phyloP scores from a whole-genome alignment of 2,797 vertebrate genomes.

The Hylomyscus alleni region DNA sequence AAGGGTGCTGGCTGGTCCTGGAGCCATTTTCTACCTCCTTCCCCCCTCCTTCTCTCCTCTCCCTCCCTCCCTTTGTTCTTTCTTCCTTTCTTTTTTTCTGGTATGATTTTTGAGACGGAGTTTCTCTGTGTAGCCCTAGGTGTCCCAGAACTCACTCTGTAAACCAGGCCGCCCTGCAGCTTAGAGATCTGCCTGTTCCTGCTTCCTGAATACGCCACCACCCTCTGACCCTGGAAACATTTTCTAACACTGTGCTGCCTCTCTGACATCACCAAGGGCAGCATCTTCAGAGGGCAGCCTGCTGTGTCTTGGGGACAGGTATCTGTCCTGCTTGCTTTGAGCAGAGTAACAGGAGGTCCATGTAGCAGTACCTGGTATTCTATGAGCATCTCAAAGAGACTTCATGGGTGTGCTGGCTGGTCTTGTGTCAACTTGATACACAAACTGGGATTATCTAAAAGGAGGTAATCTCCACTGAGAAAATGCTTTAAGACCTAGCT shows the following conservation, averaged over 20 bases:
- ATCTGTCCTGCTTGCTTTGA: not conserved
- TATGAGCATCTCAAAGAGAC: not conserved
- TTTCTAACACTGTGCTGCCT: not conserved
- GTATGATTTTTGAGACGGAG: not conserved
- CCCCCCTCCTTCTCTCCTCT: rapidly evolving
- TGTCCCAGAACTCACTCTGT: not conserved
- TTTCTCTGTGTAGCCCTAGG: not conserved
- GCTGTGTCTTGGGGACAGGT: not conserved
- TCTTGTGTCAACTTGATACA: not conserved
- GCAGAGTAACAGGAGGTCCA: not conserved
- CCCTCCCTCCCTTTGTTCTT: not conserved
- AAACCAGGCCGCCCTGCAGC: not conserved
- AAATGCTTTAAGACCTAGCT: not conserved
- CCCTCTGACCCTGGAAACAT: not conserved
- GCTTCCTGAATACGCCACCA: not conserved
- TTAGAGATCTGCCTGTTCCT: not conserved
- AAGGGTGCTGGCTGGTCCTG: no score
- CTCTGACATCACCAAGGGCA: not conserved
- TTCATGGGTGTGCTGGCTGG: not conserved
- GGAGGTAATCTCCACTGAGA: not conserved
- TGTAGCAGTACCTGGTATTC: not conserved
- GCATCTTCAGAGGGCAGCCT: not conserved
- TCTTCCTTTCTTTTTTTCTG: no score
- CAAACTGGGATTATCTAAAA: not conserved
- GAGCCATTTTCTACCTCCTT: rapidly evolving